phyloP scores from a whole-genome alignment of 2,797 vertebrate genomes.

The Mus minutoides region DNA sequence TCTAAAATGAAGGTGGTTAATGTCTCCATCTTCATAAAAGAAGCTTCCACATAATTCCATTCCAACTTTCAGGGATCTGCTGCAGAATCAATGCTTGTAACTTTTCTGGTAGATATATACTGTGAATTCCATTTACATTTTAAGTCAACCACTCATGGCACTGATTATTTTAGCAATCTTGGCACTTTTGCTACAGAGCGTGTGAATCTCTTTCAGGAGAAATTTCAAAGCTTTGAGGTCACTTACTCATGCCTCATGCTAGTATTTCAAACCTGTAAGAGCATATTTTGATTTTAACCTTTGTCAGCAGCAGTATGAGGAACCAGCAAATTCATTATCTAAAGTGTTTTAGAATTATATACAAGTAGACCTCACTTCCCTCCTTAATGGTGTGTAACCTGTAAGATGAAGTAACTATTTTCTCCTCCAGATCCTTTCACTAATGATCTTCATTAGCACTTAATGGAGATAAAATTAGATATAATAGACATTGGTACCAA shows the following conservation, averaged over 20 bases:
- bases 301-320: background rate
- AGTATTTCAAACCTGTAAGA: background rate
- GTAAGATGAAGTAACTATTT: background rate
- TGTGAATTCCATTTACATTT: background rate
- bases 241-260: background rate
- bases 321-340: background rate
- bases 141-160: background rate
- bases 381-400: background rate
- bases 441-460: background rate
- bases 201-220: background rate
- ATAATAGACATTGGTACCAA: background rate
- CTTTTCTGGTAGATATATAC: background rate
- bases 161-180: background rate
- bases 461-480: background rate
- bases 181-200: background rate
- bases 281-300: background rate
- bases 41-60: background rate
- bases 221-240: background rate
- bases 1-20: background rate
- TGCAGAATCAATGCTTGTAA: background rate
- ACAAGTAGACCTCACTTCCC: background rate
- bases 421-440: background rate
- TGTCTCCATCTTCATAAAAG: background rate
- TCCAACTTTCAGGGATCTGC: background rate
- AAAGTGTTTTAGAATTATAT: background rate